Conservation (phyloP, 2,113 vertebrate genomes). For the Notechis scutatus region DNA sequence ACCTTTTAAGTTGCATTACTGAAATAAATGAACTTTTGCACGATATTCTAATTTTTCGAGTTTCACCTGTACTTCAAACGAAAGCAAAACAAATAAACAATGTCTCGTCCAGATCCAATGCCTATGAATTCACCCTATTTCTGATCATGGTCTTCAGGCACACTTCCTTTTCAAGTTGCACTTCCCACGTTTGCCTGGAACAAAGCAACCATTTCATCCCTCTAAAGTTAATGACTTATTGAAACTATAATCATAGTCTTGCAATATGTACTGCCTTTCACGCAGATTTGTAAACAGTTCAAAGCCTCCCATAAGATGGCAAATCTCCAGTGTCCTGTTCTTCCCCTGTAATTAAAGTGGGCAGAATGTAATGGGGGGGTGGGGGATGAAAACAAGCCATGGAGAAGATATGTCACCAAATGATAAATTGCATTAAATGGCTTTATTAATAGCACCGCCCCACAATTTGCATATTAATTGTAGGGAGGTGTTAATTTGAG, state of each 20-base stretch:
- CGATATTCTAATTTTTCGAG: no score
- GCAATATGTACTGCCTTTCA: conserved; percentile 43
- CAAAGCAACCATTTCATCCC: conserved; percentile 47
- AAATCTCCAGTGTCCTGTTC: conserved; percentile 54
- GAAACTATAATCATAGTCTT: conserved; percentile 45
- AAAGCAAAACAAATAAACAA: neutral
- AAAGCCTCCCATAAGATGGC: conserved; percentile 54
- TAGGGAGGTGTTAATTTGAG: conserved; percentile 91
- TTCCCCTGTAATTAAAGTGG: conserved; percentile 69
- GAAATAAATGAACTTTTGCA: no score
- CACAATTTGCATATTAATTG: conserved; percentile 82
- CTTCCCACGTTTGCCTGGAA: conserved; percentile 28
- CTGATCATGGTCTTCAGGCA: neutral
- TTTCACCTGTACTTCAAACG: no score
- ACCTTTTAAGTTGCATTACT: no score
- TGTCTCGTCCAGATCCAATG: neutral
- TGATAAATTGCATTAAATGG: conserved; percentile 65
- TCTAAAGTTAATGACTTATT: conserved; percentile 49
- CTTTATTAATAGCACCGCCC: conserved; percentile 72
- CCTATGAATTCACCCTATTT: neutral
- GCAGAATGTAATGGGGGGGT: conserved; percentile 49
- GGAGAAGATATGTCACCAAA: conserved; percentile 58
- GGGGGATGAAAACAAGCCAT: conserved; percentile 52
- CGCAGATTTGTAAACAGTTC: conserved; percentile 30
- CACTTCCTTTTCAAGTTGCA: neutral